A percentile compares a stretch with the other conserved stretches of the same genome.
Evolutionary conservation across 2,888 invertebrate genomes (phyloP).

Genomic region (Microplitis manilae): DNA sequence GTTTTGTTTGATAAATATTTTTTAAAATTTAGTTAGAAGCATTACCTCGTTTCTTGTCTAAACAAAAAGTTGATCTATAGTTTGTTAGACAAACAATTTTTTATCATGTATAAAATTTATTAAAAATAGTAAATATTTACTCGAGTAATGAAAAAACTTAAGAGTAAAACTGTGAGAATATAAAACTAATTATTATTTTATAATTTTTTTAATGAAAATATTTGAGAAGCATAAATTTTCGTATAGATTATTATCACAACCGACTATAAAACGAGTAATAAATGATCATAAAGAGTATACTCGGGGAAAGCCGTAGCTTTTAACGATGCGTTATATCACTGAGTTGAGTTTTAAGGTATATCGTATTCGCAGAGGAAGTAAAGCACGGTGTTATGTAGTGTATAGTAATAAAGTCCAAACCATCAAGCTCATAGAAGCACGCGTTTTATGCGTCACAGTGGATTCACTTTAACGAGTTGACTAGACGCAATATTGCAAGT

Average conservation of each 20-base stretch:
- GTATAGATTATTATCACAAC: background rate
- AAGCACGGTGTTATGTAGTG: background rate
- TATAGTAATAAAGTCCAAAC: conserved; percentile 23
- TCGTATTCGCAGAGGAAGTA: background rate
- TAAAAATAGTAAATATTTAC: no score
- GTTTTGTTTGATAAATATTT: no score
- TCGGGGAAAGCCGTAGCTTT: background rate
- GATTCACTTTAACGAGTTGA: conserved; percentile 12
- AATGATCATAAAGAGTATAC: background rate
- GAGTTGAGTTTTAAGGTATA: background rate
- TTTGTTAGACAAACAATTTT: no score
- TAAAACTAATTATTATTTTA: no score
- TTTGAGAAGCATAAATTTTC: no score
- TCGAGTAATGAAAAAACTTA: no score
- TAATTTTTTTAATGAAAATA: no score
- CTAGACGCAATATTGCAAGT: conserved; percentile 9
- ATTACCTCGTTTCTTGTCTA: no score
- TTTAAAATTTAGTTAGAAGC: no score
- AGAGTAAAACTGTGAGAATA: no score
- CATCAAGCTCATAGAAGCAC: conserved; percentile 15
- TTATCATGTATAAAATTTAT: no score
- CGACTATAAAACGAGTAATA: background rate
- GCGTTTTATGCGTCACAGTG: conserved; percentile 15
- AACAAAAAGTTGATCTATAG: no score
- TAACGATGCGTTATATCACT: background rate